Percentiles rank a stretch among this genome's conserved stretches.
Evolutionary conservation across 2,797 vertebrate genomes (phyloP).

Genomic region (Astyanax mexicanus): DNA sequence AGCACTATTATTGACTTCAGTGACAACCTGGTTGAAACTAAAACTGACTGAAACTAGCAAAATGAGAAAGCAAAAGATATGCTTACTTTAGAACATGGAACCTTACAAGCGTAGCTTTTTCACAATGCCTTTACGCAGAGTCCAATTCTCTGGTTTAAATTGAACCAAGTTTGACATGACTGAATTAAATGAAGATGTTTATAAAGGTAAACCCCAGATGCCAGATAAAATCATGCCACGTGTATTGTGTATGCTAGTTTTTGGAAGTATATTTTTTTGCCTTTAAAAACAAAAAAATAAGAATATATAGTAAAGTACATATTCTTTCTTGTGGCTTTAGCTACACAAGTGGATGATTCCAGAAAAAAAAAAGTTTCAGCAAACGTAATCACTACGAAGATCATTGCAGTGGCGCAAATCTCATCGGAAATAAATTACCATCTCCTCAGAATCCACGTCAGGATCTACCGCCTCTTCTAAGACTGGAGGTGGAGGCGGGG

Average conservation of each 20-base stretch:
- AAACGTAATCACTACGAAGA: conserved; percentile 7
- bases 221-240: conserved; percentile 28
- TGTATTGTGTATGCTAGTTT: conserved; percentile 21
- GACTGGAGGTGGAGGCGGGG: conserved; percentile 65
- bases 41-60: too few species aligned
- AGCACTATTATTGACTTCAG: too few species aligned
- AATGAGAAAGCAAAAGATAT: too few species aligned
- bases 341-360: conserved; percentile 6
- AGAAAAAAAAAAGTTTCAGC: conserved; percentile 41
- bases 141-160: too few species aligned
- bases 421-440: conserved; percentile 69
- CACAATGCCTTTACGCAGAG: too few species aligned
- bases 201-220: conserved; percentile 15
- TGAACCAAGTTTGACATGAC: too few species aligned
- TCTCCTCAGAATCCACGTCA: conserved; percentile 63
- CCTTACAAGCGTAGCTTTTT: too few species aligned
- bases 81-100: too few species aligned
- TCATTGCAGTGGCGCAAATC: conserved; percentile 54
- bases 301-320: too few species aligned
- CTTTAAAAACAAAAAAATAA: too few species aligned
- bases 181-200: not conserved
- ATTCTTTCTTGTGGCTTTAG: not conserved
- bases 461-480: conserved; percentile 43
- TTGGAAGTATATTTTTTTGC: too few species aligned
- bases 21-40: too few species aligned